Evolutionary conservation across 2,888 invertebrate species (phyloP).

Genomic region (Agrochola circellaris): DNA sequence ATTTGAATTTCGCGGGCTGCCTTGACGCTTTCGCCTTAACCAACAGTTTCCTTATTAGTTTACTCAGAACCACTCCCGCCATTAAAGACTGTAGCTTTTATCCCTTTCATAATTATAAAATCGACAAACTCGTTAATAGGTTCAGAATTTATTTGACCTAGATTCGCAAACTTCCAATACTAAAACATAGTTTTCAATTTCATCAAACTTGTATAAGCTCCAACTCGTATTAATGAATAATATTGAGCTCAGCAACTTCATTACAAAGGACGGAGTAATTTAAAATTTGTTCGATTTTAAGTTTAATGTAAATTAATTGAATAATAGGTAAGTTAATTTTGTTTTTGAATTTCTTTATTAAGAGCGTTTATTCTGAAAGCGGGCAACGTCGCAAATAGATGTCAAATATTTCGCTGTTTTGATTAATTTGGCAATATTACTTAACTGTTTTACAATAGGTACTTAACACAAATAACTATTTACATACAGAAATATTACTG

Average conservation of each 20-base stretch:
- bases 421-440: no score
- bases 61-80: not conserved
- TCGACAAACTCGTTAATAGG: conserved; percentile 61
- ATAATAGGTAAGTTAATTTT: not conserved
- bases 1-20: no score
- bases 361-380: no score
- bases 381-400: no score
- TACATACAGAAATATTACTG: no score
- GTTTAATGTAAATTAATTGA: conserved; percentile 6
- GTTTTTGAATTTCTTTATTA: not conserved
- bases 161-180: conserved; percentile 38
- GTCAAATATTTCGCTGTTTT: no score
- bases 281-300: conserved; percentile 15
- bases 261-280: conserved; percentile 14
- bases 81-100: conserved; percentile 20
- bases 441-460: no score
- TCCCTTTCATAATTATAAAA: conserved; percentile 41
- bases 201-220: conserved; percentile 63
- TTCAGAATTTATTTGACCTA: conserved; percentile 55
- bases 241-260: conserved; percentile 31
- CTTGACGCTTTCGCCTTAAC: no score
- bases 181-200: conserved; percentile 65
- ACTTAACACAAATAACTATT: no score
- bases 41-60: conserved; percentile 12
- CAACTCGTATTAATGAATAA: conserved; percentile 58